Conservation (phyloP, 2,797 vertebrate genomes). For the Channa striata region DNA sequence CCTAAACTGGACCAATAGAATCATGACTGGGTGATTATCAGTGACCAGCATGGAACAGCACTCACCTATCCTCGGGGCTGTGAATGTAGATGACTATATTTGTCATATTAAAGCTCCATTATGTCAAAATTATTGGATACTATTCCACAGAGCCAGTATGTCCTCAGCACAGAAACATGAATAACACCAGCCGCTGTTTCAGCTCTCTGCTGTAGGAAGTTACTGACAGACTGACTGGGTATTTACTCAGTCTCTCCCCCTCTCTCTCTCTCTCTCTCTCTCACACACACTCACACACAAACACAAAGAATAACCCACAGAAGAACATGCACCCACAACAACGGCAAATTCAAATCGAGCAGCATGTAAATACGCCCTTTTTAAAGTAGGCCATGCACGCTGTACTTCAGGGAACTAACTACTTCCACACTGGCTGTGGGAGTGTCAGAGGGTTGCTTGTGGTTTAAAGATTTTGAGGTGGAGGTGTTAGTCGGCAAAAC, state of each 20-base stretch:
- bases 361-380: slow-evolving; percentile 62
- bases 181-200: slow-evolving; percentile 46
- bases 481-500: slow-evolving; percentile 19
- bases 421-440: slow-evolving; percentile 42
- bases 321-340: slow-evolving; percentile 11
- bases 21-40: slow-evolving; percentile 52
- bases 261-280: too few relatives aligned
- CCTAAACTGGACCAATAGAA: slow-evolving; percentile 59
- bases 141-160: slow-evolving; percentile 39
- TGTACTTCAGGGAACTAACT: slow-evolving; percentile 72
- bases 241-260: neutral
- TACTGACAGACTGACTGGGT: slow-evolving; percentile 28
- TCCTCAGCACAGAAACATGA: slow-evolving; percentile 37
- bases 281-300: slow-evolving; percentile 17
- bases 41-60: slow-evolving; percentile 47
- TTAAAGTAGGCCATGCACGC: slow-evolving; percentile 54
- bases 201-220: slow-evolving; percentile 24
- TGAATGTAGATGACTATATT: slow-evolving; percentile 63
- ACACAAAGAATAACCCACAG: neutral
- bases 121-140: slow-evolving; percentile 47
- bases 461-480: slow-evolving; percentile 37
- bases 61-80: slow-evolving; percentile 74
- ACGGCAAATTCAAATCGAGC: slow-evolving; percentile 71
- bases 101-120: slow-evolving; percentile 64
- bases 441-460: slow-evolving; percentile 43